These are phyloP conservation scores for Diarsia mendica DNA, from an alignment of 2,888 invertebrate genomes.

Conservation along the genomic window DNA sequence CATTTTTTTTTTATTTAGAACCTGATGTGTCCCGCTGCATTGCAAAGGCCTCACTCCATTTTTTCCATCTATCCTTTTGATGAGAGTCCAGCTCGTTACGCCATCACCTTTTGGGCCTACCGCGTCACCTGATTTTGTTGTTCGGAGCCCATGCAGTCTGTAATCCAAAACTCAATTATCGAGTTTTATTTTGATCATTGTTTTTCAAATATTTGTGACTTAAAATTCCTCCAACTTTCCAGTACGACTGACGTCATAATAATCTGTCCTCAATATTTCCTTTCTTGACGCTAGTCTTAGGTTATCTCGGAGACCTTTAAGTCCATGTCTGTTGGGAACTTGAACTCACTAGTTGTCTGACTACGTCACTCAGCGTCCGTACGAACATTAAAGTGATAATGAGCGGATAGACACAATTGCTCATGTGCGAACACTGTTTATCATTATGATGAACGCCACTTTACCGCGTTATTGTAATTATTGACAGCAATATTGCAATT, in stretches of 20 bases:
- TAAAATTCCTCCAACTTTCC: not conserved
- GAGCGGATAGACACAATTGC: conserved; percentile 41
- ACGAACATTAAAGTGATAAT: conserved; percentile 34
- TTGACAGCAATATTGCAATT: conserved; percentile 43
- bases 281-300: not conserved
- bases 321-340: conserved; percentile 10
- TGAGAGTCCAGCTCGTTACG: no score
- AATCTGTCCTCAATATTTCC: not conserved
- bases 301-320: conserved; percentile 22
- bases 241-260: no score
- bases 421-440: conserved; percentile 18
- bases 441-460: conserved; percentile 28
- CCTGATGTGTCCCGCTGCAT: no score
- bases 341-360: conserved; percentile 22
- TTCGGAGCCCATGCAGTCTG: no score
- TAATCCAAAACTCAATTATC: not conserved
- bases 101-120: no score
- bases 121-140: no score
- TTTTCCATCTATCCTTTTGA: no score
- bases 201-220: not conserved
- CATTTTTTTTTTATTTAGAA: no score
- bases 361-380: conserved; percentile 36
- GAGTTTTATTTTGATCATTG: not conserved
- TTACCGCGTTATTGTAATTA: conserved; percentile 33
- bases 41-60: no score